Conservation (phyloP, 35 echinoderm and acorn worm species). For the Eucidaris tribuloides region DNA sequence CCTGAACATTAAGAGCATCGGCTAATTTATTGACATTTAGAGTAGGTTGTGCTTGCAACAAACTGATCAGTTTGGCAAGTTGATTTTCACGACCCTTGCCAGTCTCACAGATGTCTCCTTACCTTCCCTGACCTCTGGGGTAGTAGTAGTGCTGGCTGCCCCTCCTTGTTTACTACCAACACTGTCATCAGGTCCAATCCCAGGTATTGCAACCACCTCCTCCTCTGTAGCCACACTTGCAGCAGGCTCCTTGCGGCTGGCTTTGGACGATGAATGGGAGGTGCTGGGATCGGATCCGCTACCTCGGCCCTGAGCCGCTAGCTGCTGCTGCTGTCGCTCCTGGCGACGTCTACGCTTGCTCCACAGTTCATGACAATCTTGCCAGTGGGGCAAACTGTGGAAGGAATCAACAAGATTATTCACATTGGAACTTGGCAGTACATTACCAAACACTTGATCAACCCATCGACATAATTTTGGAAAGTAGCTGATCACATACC, state of each 20-base stretch:
- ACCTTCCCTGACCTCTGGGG: not conserved
- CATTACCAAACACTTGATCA: too few relatives aligned
- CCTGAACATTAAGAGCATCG: conserved; percentile 85
- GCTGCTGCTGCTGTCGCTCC: conserved; percentile 63
- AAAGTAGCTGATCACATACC: too few relatives aligned
- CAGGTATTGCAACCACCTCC: conserved; percentile 44
- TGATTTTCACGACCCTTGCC: conserved; percentile 51
- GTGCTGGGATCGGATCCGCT: not conserved
- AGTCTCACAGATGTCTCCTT: not conserved
- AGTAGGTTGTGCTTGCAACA: conserved; percentile 61
- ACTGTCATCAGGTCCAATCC: conserved; percentile 61
- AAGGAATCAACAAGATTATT: too few relatives aligned
- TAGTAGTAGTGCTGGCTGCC: conserved; percentile 20
- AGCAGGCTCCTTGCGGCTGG: conserved; percentile 22
- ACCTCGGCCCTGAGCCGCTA: not conserved
- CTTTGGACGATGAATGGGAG: not conserved
- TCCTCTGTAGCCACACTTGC: conserved; percentile 38
- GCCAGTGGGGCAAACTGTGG: conserved; percentile 91
- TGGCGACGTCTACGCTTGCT: conserved; percentile 81
- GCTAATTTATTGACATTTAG: conserved; percentile 85
- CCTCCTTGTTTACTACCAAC: conserved; percentile 69
- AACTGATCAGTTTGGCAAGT: conserved; percentile 62
- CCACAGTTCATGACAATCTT: conserved; percentile 99
- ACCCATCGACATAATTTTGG: too few relatives aligned
- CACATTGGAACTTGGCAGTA: too few relatives aligned